A percentile compares a stretch with the other conserved stretches of the same genome.
Conservation (phyloP, 2,797 vertebrate species). For the Pseudomugil tenellus region DNA sequence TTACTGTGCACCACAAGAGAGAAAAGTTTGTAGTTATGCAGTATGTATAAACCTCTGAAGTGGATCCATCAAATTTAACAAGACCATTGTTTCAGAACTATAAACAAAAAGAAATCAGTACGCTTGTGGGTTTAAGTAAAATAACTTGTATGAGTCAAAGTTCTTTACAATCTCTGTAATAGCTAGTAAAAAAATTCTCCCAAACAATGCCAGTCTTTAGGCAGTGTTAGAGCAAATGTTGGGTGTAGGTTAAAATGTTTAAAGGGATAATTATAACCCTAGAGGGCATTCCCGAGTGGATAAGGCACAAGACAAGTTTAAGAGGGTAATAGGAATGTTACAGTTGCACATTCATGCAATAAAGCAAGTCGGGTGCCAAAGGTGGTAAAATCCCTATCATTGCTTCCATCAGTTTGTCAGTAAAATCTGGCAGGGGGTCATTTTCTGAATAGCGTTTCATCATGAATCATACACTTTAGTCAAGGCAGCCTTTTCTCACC, state of each 20-base stretch:
- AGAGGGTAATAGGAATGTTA: neutral
- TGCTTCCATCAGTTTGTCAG: too few species aligned
- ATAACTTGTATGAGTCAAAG: neutral
- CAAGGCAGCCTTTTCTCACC: conserved; percentile 27
- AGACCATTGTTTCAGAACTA: neutral
- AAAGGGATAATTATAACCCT: neutral
- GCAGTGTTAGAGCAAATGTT: too few species aligned
- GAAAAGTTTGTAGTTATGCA: neutral
- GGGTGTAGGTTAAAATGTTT: neutral
- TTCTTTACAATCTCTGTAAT: too few species aligned
- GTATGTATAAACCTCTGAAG: neutral
- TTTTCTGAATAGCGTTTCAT: conserved; percentile 13
- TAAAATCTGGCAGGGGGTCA: neutral
- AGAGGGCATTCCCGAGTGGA: fast-evolving
- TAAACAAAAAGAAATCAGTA: neutral
- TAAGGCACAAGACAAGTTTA: neutral
- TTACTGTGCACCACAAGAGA: too few species aligned
- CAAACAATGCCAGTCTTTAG: too few species aligned
- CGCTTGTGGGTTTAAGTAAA: neutral
- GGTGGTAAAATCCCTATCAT: too few species aligned
- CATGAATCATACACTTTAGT: conserved; percentile 29
- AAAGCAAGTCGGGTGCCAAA: neutral
- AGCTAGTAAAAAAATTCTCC: too few species aligned
- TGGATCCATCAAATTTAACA: neutral
- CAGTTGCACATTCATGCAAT: neutral